A percentile compares a stretch with the other conserved stretches of the same genome.
These are phyloP conservation scores for Diacarnus erythraeanus DNA, from an alignment of 37 sponge, comb jelly and placozoan species.

Conservation along the genomic window DNA sequence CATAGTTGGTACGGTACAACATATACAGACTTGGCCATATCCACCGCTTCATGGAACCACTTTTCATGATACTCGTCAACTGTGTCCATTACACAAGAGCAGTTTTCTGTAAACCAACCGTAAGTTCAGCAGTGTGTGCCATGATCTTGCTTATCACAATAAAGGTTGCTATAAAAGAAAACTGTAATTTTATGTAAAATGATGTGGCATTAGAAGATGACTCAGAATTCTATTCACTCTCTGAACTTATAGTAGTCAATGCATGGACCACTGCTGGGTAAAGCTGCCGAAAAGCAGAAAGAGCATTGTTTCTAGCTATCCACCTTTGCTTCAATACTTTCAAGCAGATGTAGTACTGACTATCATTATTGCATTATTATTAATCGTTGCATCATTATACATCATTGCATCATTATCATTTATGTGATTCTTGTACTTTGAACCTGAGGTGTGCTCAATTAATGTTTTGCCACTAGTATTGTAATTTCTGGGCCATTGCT, in stretches of 20 bases:
- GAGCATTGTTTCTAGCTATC: not conserved
- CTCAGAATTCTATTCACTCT: conserved; percentile 24
- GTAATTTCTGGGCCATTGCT: too few species aligned
- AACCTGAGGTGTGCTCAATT: too few species aligned
- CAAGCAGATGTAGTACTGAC: not conserved
- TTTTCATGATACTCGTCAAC: conserved; percentile 27
- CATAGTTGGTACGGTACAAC: conserved; percentile 17
- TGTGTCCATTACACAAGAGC: conserved; percentile 5
- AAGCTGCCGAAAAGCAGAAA: conserved; percentile 4
- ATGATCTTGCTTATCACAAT: too few species aligned
- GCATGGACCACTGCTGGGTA: conserved; percentile 11
- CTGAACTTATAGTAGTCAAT: conserved; percentile 1
- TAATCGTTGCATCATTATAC: too few species aligned
- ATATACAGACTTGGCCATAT: conserved; percentile 17
- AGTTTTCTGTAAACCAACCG: too few species aligned
- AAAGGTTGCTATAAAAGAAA: not conserved
- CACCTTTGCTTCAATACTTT: not conserved
- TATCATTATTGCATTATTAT: not conserved
- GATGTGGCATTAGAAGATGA: conserved; percentile 11
- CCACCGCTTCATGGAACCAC: conserved; percentile 32
- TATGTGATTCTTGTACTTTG: too few species aligned
- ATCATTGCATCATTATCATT: too few species aligned
- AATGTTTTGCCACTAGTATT: too few species aligned
- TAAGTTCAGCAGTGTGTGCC: too few species aligned
- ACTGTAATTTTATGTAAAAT: conserved; percentile 31